Evolutionary conservation across 2,888 invertebrate species (phyloP).

Genomic region (Lepidochrysops patricia): DNA sequence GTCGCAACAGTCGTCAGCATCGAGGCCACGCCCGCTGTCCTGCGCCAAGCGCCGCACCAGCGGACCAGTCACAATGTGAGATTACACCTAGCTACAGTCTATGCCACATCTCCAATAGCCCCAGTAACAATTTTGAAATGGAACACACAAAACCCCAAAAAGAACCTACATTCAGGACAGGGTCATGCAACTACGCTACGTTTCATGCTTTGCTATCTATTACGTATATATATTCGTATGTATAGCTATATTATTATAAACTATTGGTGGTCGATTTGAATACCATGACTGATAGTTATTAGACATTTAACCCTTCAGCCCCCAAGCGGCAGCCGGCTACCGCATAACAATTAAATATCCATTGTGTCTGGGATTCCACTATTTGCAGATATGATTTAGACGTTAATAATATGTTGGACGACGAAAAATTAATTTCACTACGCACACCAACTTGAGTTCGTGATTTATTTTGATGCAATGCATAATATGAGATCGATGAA

Average conservation of each 20-base stretch:
- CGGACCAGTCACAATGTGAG: constrained; percentile 74
- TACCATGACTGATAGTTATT: no score
- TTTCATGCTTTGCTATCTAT: constrained; percentile 38
- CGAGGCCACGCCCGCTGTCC: constrained; percentile 69
- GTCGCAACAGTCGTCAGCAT: constrained; percentile 71
- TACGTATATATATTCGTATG: no score
- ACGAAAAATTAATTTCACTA: background rate
- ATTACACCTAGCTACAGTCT: constrained; percentile 68
- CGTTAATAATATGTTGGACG: background rate
- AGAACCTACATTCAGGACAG: constrained; percentile 32
- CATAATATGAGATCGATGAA: background rate
- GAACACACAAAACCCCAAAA: constrained; percentile 22
- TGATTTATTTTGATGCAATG: background rate
- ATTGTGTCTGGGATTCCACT: no score
- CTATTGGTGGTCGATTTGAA: no score
- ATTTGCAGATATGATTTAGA: no score
- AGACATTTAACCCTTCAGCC: no score
- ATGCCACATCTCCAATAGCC: constrained; percentile 49
- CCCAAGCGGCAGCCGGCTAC: no score
- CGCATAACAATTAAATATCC: no score
- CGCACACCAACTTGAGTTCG: background rate
- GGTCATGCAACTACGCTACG: constrained; percentile 52
- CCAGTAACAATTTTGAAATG: constrained; percentile 25
- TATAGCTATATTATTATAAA: no score
- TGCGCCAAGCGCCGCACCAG: constrained; percentile 74